Conservation (phyloP, 2,113 vertebrate species). For the Percopsis transmontana region DNA sequence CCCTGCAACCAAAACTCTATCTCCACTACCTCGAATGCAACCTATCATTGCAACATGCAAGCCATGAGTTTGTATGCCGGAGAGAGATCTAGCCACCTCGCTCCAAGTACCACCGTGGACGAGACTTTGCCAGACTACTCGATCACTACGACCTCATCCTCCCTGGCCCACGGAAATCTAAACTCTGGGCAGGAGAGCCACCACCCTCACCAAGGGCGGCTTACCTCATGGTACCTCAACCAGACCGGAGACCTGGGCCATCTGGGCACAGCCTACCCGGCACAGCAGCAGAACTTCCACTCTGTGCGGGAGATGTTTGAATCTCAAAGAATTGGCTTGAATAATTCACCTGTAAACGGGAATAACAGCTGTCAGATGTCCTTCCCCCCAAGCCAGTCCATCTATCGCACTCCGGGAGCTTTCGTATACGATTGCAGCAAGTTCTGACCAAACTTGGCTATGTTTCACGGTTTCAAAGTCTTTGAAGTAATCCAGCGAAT, state of each 20-base stretch:
- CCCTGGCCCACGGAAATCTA: constrained; percentile 80
- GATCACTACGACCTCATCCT: constrained; percentile 81
- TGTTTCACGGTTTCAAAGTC: constrained; percentile 22
- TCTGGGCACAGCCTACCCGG: constrained; percentile 83
- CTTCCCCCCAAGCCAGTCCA: constrained; percentile 89
- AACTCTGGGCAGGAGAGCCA: constrained; percentile 83
- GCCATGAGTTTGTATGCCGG: constrained; percentile 94
- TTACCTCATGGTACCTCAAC: constrained; percentile 92
- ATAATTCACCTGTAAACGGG: constrained; percentile 87
- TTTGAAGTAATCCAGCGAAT: constrained; percentile 41
- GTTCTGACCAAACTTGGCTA: constrained; percentile 83
- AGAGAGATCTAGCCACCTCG: constrained; percentile 81
- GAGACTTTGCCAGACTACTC: constrained; percentile 91
- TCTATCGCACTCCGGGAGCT: constrained; percentile 94
- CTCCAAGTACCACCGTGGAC: constrained; percentile 81
- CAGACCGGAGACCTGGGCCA: constrained; percentile 89
- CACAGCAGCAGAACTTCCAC: constrained; percentile 94
- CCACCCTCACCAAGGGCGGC: constrained; percentile 85
- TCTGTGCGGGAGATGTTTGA: constrained; percentile 94
- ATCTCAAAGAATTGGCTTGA: constrained; percentile 87
- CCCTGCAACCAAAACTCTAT: constrained; percentile 85
- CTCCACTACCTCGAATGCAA: constrained; percentile 82
- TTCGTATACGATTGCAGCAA: constrained; percentile 98
- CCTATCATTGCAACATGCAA: constrained; percentile 96
- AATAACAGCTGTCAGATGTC: constrained; percentile 98